Percentiles rank a stretch among this genome's conserved stretches.
phyloP scores from a whole-genome alignment of 2,113 vertebrate genomes.

The Piaya cayana region DNA sequence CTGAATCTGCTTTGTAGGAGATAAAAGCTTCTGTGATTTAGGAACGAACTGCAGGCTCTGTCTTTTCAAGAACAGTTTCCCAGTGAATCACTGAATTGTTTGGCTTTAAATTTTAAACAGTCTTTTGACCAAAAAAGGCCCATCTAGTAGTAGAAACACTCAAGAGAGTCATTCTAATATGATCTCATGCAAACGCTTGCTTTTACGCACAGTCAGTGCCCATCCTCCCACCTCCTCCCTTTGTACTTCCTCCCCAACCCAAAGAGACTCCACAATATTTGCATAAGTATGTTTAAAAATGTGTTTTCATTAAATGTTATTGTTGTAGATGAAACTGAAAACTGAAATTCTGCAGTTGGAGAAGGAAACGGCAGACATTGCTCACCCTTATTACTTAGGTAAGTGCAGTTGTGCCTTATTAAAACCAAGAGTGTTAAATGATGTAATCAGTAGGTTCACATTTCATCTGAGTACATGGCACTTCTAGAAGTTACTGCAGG shows the following conservation, averaged over 20 bases:
- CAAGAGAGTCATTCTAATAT: background rate
- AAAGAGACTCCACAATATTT: background rate
- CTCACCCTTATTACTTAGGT: slow-evolving; percentile 84
- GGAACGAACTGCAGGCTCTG: background rate
- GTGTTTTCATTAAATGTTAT: background rate
- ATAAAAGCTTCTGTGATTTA: background rate
- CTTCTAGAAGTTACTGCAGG: background rate
- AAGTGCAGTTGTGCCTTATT: slow-evolving; percentile 58
- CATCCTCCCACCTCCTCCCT: background rate
- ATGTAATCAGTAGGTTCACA: background rate
- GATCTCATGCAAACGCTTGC: background rate
- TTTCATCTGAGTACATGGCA: background rate
- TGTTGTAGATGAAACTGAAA: slow-evolving; percentile 82
- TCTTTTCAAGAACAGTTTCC: background rate
- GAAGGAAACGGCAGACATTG: slow-evolving; percentile 81
- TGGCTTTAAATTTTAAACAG: background rate
- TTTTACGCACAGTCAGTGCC: background rate
- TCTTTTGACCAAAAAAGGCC: background rate
- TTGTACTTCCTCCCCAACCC: background rate
- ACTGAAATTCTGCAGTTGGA: slow-evolving; percentile 83
- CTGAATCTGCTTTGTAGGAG: background rate
- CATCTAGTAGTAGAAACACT: background rate
- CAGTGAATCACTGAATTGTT: background rate
- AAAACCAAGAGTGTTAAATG: background rate
- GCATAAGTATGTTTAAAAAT: background rate